Conservation (phyloP, 2,888 invertebrate species). For the Ornithoptera priamus region DNA sequence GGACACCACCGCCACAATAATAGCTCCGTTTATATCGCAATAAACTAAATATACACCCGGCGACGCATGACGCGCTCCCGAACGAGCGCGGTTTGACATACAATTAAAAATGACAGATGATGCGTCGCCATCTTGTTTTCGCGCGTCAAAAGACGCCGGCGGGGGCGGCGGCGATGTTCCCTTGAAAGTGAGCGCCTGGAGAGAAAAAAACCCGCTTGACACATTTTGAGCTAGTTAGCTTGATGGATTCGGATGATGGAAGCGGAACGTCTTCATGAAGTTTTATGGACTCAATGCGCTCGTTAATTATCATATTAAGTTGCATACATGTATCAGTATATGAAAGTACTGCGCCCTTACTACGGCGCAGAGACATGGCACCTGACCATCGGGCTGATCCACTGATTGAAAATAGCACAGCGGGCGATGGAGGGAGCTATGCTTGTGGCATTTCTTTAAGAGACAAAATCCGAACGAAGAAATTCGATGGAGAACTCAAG, state of each 20-base stretch:
- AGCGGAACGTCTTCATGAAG: constrained; percentile 52
- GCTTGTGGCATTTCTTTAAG: no score
- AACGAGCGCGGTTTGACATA: constrained; percentile 61
- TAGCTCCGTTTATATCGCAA: constrained; percentile 70
- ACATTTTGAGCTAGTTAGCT: constrained; percentile 61
- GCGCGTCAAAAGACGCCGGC: constrained; percentile 60
- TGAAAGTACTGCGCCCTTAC: no score
- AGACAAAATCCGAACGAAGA: no score
- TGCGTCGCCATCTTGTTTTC: constrained; percentile 61
- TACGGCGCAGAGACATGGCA: no score
- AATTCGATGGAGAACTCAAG: no score
- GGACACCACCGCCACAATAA: constrained; percentile 51
- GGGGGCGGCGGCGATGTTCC: constrained; percentile 35
- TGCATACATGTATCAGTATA: no score
- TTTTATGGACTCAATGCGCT: constrained; percentile 15
- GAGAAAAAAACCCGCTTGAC: constrained; percentile 58
- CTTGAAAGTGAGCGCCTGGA: constrained; percentile 41
- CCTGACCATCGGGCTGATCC: no score
- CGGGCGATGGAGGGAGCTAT: no score
- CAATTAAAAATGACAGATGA: constrained; percentile 80
- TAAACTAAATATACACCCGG: constrained; percentile 75
- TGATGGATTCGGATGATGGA: constrained; percentile 46
- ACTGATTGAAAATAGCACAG: no score
- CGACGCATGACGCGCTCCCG: constrained; percentile 56
- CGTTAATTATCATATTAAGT: no score